These are phyloP conservation scores for Triplophysa siluroides DNA, from an alignment of 2,113 vertebrate genomes.

Conservation along the genomic window DNA sequence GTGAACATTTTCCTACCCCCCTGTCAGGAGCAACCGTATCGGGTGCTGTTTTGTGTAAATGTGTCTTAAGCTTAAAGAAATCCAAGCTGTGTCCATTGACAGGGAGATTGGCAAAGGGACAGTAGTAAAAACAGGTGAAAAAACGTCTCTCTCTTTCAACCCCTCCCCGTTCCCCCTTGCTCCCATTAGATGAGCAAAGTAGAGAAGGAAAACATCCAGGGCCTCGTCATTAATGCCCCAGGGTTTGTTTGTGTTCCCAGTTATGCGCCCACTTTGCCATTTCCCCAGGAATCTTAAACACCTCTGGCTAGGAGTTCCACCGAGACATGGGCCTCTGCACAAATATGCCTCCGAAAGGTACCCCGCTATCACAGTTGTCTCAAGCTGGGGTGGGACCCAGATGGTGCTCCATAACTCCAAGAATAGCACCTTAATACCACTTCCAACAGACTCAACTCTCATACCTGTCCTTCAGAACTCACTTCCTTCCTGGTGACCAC, in stretches of 20 bases:
- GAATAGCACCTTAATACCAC: constrained; percentile 64
- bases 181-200: constrained; percentile 45
- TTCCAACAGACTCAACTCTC: constrained; percentile 13
- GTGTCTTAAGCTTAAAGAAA: constrained; percentile 69
- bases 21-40: constrained; percentile 72
- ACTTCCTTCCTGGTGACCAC: constrained; percentile 29
- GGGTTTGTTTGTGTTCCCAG: constrained; percentile 73
- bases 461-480: constrained; percentile 30
- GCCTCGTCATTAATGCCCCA: constrained; percentile 69
- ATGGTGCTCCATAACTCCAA: constrained; percentile 68
- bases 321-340: constrained; percentile 53
- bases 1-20: constrained; percentile 76
- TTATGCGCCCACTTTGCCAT: constrained; percentile 73
- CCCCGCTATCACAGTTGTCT: constrained; percentile 55
- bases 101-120: constrained; percentile 60
- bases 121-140: constrained; percentile 72
- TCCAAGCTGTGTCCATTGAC: constrained; percentile 66
- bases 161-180: not conserved
- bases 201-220: constrained; percentile 69
- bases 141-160: constrained; percentile 44
- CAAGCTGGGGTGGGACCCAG: constrained; percentile 56
- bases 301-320: constrained; percentile 54
- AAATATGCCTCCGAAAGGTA: constrained; percentile 63
- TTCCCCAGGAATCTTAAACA: constrained; percentile 77
- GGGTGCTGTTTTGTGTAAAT: constrained; percentile 78